Evolutionary conservation across 1,140 invertebrate species (phyloP), one percentile per base, ranked within the genome.

Genomic region (Carposina sasakii): DNA sequence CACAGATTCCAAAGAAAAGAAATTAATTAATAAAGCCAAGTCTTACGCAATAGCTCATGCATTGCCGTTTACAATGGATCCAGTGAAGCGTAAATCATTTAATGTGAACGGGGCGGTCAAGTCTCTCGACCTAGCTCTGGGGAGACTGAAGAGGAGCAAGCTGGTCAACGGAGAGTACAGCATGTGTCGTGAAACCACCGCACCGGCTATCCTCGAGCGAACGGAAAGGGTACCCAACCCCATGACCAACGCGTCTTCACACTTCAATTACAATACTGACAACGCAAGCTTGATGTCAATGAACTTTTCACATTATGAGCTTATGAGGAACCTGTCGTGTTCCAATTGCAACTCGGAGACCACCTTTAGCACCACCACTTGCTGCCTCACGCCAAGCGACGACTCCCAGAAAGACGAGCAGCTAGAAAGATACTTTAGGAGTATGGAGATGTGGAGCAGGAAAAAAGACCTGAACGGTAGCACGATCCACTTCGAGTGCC

Each of bases 291-390:
- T 67, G 10, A 71, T 76, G 53, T 81, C 78, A 0, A 74, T 73
- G 62, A 73, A 83, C 52, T 81, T 83, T 47, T 83, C 79, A 1
- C 76, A 79, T 30, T 81, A 81, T 24, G 79, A 83, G 54, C 48
- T 83, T 9, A 64, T 75, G 51, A 57, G 79, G 1, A 81, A 83
- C 39, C 54, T 83, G 9, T 83, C 79, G 4, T 52, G 54, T 21
- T 66, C 67, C 0, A 76, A 73, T 39, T 81, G 68, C 16, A 69
- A 71, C 44, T 76, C 74, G 2, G 75, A 76, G 20, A 69, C 53
- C 3, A 60, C 64, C 1, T 65, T 68, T 42, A 77, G 79, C 37
- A 66, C 54, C 22, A 69, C 59, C 10, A 74, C 74, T 4, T 57
- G 61, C 40, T 63, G 63, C 20, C 41, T 54, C 1, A 45, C 50